phyloP scores from a whole-genome alignment of 2,113 vertebrate species.

The Austrofundulus limnaeus region DNA sequence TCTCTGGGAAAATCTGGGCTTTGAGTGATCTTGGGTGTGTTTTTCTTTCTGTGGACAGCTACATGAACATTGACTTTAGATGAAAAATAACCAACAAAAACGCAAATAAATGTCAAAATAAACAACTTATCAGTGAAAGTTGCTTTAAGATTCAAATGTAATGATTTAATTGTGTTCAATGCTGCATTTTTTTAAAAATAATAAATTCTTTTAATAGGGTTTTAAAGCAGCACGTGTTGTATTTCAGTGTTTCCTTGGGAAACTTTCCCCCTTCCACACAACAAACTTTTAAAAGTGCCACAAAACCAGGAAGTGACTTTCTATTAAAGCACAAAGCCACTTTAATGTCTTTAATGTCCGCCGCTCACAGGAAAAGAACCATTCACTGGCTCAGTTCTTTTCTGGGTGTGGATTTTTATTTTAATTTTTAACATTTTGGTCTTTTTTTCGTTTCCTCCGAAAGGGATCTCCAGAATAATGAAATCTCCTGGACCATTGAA shows the following conservation, averaged over 20 bases:
- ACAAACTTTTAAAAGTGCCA: slow-evolving; percentile 32
- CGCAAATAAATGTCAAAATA: no score
- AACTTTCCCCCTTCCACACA: no score
- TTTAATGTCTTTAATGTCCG: slow-evolving; percentile 38
- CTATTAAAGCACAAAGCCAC: slow-evolving; percentile 36
- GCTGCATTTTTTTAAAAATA: no score
- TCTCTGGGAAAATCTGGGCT: slow-evolving; percentile 32
- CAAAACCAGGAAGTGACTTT: slow-evolving; percentile 50
- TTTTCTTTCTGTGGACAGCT: slow-evolving; percentile 12
- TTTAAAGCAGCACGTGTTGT: no score
- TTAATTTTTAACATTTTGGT: slow-evolving; percentile 43
- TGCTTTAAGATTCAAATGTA: no score
- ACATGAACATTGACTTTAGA: no score
- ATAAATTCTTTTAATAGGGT: no score
- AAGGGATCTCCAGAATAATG: slow-evolving; percentile 93
- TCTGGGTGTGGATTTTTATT: slow-evolving; percentile 51
- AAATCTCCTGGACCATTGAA: slow-evolving; percentile 98
- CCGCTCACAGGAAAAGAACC: slow-evolving; percentile 18
- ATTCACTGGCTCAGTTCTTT: slow-evolving; percentile 54
- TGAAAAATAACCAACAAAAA: no score
- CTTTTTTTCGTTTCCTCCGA: slow-evolving; percentile 34
- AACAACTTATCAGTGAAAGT: no score
- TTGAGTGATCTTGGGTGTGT: slow-evolving; percentile 14
- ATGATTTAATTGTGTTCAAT: no score
- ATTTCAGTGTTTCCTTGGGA: no score